phyloP scores from a whole-genome alignment of 2,888 invertebrate genomes.

The Amphipoea lucens region DNA sequence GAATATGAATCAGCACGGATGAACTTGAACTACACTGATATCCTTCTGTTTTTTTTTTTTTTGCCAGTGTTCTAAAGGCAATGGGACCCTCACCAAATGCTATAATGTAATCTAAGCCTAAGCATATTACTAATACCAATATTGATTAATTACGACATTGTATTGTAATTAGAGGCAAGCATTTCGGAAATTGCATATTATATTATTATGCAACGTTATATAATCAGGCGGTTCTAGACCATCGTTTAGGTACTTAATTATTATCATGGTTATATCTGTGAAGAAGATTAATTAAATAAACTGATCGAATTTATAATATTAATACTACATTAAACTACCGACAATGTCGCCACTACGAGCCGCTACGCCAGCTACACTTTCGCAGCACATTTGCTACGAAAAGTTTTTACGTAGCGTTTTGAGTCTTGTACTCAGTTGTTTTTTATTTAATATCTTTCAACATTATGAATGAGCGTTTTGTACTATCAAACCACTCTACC shows the following conservation, averaged over 20 bases:
- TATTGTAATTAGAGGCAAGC: background rate
- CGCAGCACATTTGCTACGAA: constrained; percentile 7
- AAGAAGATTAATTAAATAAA: background rate
- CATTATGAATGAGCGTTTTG: background rate
- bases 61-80: background rate
- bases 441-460: background rate
- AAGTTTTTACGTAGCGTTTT: background rate
- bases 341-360: background rate
- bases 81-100: background rate
- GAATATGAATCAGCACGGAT: background rate
- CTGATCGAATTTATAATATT: background rate
- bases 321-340: background rate
- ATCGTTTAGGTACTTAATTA: background rate
- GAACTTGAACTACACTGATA: background rate
- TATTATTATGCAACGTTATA: background rate
- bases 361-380: background rate
- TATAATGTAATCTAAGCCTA: background rate
- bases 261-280: background rate
- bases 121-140: background rate
- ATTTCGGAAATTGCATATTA: background rate
- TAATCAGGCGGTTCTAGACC: background rate
- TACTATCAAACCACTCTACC: too few relatives aligned
- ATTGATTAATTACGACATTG: background rate
- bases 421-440: background rate
- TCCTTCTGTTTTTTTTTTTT: background rate